Conservation (phyloP, 2,113 vertebrate genomes). For the Xenus cinereus region DNA sequence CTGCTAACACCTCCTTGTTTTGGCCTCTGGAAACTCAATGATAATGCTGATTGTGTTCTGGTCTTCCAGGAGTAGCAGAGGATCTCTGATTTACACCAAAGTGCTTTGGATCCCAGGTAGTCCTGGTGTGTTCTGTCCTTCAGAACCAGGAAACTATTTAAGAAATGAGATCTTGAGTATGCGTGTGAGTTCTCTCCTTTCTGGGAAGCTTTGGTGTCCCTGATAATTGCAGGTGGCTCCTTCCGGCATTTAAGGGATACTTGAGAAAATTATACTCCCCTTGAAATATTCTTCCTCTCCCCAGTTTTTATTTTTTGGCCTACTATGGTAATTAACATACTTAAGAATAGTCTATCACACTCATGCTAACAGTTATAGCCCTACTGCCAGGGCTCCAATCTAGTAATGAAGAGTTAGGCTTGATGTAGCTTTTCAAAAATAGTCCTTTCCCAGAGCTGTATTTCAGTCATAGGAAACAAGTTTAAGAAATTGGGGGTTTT, state of each 20-base stretch:
- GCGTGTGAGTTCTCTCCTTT: neutral
- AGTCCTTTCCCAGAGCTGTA: neutral
- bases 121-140: neutral
- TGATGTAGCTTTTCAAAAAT: neutral
- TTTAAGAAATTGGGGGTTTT: neutral
- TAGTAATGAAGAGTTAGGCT: neutral
- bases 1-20: neutral
- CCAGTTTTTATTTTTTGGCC: neutral
- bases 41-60: neutral
- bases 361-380: neutral
- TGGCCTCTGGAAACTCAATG: neutral
- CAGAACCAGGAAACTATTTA: neutral
- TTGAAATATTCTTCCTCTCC: neutral
- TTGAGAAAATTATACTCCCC: slow-evolving; percentile 3
- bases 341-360: neutral
- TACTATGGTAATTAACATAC: neutral
- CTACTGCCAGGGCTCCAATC: neutral
- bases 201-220: neutral
- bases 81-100: neutral
- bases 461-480: neutral
- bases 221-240: neutral
- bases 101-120: neutral
- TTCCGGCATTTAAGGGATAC: neutral
- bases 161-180: neutral
- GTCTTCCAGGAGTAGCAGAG: neutral